Base-by-base conservation (phyloP, 2,797 vertebrate genomes). In the Chaetophractus vellerosus region DNA sequence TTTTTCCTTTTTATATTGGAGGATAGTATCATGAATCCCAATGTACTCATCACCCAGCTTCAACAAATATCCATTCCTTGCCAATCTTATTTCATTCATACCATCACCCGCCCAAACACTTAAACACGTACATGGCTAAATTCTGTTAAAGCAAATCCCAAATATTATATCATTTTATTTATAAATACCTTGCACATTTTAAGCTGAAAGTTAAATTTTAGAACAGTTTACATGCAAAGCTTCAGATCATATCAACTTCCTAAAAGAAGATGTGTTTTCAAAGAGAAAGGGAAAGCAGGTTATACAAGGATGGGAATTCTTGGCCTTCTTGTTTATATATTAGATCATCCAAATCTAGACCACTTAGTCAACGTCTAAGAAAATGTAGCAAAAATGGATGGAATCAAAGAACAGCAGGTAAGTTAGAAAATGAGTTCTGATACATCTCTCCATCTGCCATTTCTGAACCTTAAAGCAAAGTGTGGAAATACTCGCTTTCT, bases 401-500 rank as follows among this genome's bases (percentile, higher is more conserved):
- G 64, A 96, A 92, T 38, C 26, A 48, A 94, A 92, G 48, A 86
- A 66, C 33, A 95, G 55, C 38, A 88, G 48, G 71, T 66, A 95
- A 94, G n/a, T 91, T 61, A 83, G 31, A 92, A 71, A 96, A 61
- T 11, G 50, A 88, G 18, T 93, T 94, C 71, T 91, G 18, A 80
- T 75, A 9, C 5, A 82, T 48, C 28, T 94, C 41, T 83, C 57
- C 18, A 94, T 41, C 93, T 83, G 57, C 71, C n/a, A 90, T 41
- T 95, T 96, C 41, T 38, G 61, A 92, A 24, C 50, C 36, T 92
- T 92, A 96, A 61, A 94, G 50, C 68, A 92, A 88, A 94, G 15
- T 19, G 14, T 45, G 9, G 36, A 92, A 69, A 92, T 72, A 66
- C 2, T 81, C 26, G 3, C 19, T 89, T 96, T 97, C 79, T 94